Percentiles rank a stretch among this genome's conserved stretches.
Evolutionary conservation across 64 coral and sea anemone genomes (phyloP).

Genomic region (Stichodactyla helianthus): DNA sequence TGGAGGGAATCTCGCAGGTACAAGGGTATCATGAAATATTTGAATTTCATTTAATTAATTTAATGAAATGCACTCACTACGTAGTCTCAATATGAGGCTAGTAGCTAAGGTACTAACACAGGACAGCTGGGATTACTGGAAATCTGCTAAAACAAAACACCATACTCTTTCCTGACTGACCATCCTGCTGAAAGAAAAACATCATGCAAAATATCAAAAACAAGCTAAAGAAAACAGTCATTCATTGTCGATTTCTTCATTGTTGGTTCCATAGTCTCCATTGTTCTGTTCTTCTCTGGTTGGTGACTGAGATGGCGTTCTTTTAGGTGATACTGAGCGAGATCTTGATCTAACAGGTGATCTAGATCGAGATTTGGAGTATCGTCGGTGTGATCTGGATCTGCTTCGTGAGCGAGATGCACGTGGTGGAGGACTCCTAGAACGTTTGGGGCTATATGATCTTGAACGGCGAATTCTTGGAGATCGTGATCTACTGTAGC

Average conservation of each 20-base stretch:
- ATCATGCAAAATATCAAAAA: conserved; percentile 23
- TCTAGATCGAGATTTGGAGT: conserved; percentile 57
- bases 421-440: conserved; percentile 31
- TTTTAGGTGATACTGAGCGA: conserved; percentile 54
- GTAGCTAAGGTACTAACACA: neutral
- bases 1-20: neutral
- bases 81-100: conserved; percentile 30
- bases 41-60: neutral
- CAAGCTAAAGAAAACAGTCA: conserved; percentile 3
- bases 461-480: conserved; percentile 46
- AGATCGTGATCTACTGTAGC: conserved; percentile 4
- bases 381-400: conserved; percentile 42
- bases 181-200: conserved; percentile 50
- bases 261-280: conserved; percentile 1
- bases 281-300: conserved; percentile 7
- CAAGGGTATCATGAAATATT: neutral
- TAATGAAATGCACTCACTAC: neutral
- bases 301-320: conserved; percentile 42
- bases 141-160: conserved; percentile 32
- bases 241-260: conserved; percentile 13
- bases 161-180: conserved; percentile 32
- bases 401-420: conserved; percentile 51
- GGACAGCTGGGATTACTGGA: conserved; percentile 13
- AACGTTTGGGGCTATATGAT: conserved; percentile 29
- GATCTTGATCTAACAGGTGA: conserved; percentile 75